These are phyloP conservation scores for Phyllopteryx taeniolatus DNA, from an alignment of 2,113 vertebrate genomes.

Conservation along the genomic window DNA sequence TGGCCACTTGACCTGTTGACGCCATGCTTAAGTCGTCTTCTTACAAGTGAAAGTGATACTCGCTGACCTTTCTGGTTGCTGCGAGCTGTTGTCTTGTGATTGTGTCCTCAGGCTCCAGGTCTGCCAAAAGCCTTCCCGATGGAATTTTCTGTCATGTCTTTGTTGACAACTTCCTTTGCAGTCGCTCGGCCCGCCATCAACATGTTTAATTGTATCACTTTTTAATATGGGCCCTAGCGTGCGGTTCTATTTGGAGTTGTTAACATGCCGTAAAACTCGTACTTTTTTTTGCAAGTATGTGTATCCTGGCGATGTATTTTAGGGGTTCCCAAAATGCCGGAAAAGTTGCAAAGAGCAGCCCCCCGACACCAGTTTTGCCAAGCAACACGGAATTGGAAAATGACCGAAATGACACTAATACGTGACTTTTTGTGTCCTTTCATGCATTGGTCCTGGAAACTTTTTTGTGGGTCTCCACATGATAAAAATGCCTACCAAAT, in stretches of 20 bases:
- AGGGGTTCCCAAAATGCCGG: background rate
- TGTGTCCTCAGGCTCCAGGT: background rate
- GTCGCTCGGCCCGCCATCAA: background rate
- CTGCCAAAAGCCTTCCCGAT: background rate
- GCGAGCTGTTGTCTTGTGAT: conserved; percentile 4
- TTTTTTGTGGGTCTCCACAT: too few species aligned
- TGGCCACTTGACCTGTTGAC: conserved; percentile 3
- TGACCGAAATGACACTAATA: too few species aligned
- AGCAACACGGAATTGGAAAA: background rate
- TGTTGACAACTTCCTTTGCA: background rate
- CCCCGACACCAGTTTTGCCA: background rate
- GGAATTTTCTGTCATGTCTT: conserved; percentile 6
- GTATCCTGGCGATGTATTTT: background rate
- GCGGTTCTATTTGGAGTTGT: too few species aligned
- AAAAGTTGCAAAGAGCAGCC: too few species aligned
- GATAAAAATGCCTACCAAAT: too few species aligned
- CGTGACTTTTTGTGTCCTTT: too few species aligned
- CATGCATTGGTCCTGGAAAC: too few species aligned
- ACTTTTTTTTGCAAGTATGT: background rate
- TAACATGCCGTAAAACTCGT: too few species aligned
- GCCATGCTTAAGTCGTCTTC: background rate
- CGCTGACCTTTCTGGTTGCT: background rate
- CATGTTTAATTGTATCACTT: conserved; percentile 18
- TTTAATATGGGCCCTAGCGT: background rate
- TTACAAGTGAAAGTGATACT: conserved; percentile 5